Conservation (phyloP, 2,888 invertebrate genomes). For the Scaptomyza parva region DNA sequence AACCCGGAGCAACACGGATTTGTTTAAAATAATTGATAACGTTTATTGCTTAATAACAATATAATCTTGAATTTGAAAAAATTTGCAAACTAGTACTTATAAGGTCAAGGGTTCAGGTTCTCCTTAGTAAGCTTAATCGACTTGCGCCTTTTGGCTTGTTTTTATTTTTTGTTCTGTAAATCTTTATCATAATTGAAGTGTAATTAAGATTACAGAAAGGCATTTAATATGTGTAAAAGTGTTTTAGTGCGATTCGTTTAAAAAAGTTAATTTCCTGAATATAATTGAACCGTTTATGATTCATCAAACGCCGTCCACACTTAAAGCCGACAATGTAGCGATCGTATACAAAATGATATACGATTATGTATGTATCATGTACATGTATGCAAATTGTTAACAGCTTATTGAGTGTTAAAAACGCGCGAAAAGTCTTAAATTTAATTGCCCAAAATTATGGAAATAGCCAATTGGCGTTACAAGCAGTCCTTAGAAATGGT, state of each 20-base stretch:
- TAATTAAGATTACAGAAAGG: too few relatives aligned
- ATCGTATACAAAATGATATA: conserved; percentile 23
- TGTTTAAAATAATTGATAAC: too few relatives aligned
- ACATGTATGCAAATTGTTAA: conserved; percentile 37
- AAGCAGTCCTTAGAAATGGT: conserved; percentile 20
- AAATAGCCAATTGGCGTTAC: conserved; percentile 48
- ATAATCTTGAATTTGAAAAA: too few relatives aligned
- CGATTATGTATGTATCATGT: not conserved
- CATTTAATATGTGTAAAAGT: not conserved
- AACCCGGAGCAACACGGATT: too few relatives aligned
- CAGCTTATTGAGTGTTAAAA: conserved; percentile 14
- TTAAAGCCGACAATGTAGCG: conserved; percentile 10
- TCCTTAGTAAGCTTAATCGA: too few relatives aligned
- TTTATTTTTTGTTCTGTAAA: too few relatives aligned
- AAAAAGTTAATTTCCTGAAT: conserved; percentile 32
- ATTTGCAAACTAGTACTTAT: too few relatives aligned
- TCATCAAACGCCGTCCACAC: conserved; percentile 30
- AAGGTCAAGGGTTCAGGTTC: too few relatives aligned
- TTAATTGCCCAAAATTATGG: conserved; percentile 44
- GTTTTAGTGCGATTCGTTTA: not conserved
- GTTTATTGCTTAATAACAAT: too few relatives aligned
- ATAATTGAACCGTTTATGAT: conserved; percentile 24
- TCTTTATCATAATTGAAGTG: not conserved
- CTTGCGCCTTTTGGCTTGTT: too few relatives aligned
- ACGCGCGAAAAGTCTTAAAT: conserved; percentile 19